Evolutionary conservation across 1,140 invertebrate species (phyloP), one percentile per base, ranked within the genome.

Genomic region (Trichogramma pretiosum): DNA sequence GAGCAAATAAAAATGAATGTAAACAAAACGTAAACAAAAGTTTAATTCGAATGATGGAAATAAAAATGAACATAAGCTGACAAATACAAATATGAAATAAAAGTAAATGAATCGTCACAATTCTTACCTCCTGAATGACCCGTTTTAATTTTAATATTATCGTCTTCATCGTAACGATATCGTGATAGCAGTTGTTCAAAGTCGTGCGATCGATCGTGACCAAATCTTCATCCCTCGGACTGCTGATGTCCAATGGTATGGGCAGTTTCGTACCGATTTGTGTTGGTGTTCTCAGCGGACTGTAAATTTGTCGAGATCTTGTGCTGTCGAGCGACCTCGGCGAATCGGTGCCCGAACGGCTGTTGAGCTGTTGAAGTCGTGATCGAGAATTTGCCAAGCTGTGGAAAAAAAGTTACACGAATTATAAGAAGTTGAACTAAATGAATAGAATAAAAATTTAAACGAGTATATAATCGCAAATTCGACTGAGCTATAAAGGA

Each of bases 131-230:
- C 74, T 86, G 83, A 67, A 89, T 73, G 54, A 86, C 78, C 57
- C 82, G 74, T 67, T 84, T 84, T 10, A 89, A 74, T 65, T 84
- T 81, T 50, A 86, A 67, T 44, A 87, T 74, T 76, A 86, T 77
- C 18, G 84, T 86, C 72, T 87, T 88, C 50, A 87, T 81, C 53
- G 78, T 79, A 57, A 84, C 82, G 49, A 87, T 79, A 61, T 88
- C 85, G 66, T 87, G 83, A 56, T 79, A 77, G 65, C 86, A 77
- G 38, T 78, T 74, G 43, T 82, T 78, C 47, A 83, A 83, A 22
- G 79, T 79, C 11, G 75, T 76, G 43, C 74, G 66, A 54, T 83
- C 80, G 28, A 83, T 54, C 42, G 71, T 71, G 5, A 80, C 60
- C 44, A 66, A 70, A 7, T 63, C 65, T 46, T 75, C 73, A 38